Evolutionary conservation across 1,140 invertebrate species (phyloP).

Genomic region (Euborellia annulipes): DNA sequence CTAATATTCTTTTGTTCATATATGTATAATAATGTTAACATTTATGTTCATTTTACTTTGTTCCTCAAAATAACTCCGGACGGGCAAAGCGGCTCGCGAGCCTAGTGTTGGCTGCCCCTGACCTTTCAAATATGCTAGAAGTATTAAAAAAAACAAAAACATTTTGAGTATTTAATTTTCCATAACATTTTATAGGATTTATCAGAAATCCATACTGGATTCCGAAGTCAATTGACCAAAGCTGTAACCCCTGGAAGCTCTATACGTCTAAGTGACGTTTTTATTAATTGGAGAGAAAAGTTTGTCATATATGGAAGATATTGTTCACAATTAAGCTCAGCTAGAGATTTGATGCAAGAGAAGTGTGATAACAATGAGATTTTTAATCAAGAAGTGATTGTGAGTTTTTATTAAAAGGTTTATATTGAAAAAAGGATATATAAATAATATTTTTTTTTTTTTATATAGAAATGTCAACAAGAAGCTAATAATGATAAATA

Average conservation of each 20-base stretch:
- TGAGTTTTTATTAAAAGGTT: conserved; percentile 20
- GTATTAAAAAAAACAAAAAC: too few relatives aligned
- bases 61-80: too few relatives aligned
- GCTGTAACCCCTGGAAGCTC: conserved; percentile 36
- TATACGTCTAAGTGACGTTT: conserved; percentile 50
- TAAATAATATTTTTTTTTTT: conserved; percentile 28
- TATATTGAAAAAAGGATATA: conserved; percentile 22
- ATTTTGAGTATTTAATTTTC: too few relatives aligned
- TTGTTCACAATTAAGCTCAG: conserved; percentile 76
- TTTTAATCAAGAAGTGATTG: conserved; percentile 38
- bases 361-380: conserved; percentile 43
- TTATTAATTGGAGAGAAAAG: conserved; percentile 76
- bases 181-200: conserved; percentile 58
- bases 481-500: conserved; percentile 91
- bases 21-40: too few relatives aligned
- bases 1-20: too few relatives aligned
- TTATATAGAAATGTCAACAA: conserved; percentile 69
- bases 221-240: conserved; percentile 62
- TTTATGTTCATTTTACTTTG: too few relatives aligned
- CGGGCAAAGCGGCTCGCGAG: too few relatives aligned
- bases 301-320: conserved; percentile 91
- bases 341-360: conserved; percentile 62
- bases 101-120: too few relatives aligned
- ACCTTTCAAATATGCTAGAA: too few relatives aligned
- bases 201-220: conserved; percentile 67